A percentile compares a stretch with the other conserved stretches of the same genome.
These are phyloP conservation scores for Neoaliturus tenellus DNA, from an alignment of 2,888 invertebrate species.

Conservation along the genomic window DNA sequence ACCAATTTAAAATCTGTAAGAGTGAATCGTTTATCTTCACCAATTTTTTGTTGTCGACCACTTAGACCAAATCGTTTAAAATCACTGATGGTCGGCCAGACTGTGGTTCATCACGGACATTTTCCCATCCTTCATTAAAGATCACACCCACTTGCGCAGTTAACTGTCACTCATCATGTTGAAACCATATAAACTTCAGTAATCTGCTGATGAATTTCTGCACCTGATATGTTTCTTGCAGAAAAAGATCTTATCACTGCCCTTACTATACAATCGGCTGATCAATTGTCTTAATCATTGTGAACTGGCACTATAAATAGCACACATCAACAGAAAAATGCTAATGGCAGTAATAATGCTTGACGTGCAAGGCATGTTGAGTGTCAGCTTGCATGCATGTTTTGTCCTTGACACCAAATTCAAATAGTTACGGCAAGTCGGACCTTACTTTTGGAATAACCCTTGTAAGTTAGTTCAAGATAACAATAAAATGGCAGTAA, in stretches of 20 bases:
- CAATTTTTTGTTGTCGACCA: slow-evolving; percentile 11
- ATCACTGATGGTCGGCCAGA: slow-evolving; percentile 45
- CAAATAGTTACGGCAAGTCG: background rate
- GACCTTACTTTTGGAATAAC: slow-evolving; percentile 17
- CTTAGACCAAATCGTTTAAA: slow-evolving; percentile 34
- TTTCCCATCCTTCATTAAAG: slow-evolving; percentile 23
- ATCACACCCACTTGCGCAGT: too few species aligned
- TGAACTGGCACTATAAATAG: background rate
- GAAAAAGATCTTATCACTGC: slow-evolving; percentile 10
- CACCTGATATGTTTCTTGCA: background rate
- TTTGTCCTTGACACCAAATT: background rate
- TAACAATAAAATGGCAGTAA: too few species aligned
- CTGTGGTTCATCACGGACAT: slow-evolving; percentile 18
- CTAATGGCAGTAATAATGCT: background rate
- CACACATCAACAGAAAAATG: background rate
- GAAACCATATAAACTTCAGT: background rate
- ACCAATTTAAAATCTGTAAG: background rate
- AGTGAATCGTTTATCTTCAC: slow-evolving; percentile 17
- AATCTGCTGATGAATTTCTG: background rate
- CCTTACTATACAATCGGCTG: slow-evolving; percentile 2
- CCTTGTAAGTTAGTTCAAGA: too few species aligned
- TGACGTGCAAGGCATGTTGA: background rate
- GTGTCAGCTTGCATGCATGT: background rate
- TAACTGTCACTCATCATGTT: background rate
- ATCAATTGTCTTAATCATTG: background rate